A percentile compares a stretch with the other conserved stretches of the same genome.
phyloP scores from a whole-genome alignment of 2,113 vertebrate species.

The Amphilophus citrinellus region DNA sequence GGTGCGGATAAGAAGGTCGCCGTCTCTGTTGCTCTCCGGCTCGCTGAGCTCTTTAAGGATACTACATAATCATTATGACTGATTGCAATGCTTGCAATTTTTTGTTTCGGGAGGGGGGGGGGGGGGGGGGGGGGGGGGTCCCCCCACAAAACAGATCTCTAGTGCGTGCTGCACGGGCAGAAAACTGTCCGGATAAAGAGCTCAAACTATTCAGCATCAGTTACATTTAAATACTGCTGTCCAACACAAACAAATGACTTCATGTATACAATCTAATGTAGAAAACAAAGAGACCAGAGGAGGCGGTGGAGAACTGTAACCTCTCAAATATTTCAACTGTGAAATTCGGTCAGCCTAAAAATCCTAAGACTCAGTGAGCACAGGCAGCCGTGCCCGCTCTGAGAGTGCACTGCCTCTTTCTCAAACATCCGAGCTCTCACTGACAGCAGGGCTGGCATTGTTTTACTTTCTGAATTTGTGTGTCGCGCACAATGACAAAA shows the following conservation, averaged over 20 bases:
- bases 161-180: not conserved
- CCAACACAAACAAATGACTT: constrained; percentile 9
- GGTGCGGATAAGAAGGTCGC: constrained; percentile 59
- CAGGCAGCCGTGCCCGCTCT: too few species aligned
- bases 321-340: not conserved
- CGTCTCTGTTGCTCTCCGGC: constrained; percentile 27
- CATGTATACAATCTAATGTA: not conserved
- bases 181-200: not conserved
- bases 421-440: not conserved
- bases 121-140: too few species aligned
- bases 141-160: not conserved
- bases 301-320: not conserved
- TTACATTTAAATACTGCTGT: not conserved
- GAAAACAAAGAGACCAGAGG: not conserved
- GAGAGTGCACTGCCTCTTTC: not conserved
- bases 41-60: constrained; percentile 22
- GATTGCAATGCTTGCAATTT: constrained; percentile 37
- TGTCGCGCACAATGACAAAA: not conserved
- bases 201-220: not conserved
- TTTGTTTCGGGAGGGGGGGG: not conserved
- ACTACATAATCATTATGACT: constrained; percentile 53
- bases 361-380: not conserved
- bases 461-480: not conserved
- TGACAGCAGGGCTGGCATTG: not conserved
- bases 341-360: not conserved